Conservation (phyloP, 2,888 invertebrate species). For the Phanerotoma sp. region DNA sequence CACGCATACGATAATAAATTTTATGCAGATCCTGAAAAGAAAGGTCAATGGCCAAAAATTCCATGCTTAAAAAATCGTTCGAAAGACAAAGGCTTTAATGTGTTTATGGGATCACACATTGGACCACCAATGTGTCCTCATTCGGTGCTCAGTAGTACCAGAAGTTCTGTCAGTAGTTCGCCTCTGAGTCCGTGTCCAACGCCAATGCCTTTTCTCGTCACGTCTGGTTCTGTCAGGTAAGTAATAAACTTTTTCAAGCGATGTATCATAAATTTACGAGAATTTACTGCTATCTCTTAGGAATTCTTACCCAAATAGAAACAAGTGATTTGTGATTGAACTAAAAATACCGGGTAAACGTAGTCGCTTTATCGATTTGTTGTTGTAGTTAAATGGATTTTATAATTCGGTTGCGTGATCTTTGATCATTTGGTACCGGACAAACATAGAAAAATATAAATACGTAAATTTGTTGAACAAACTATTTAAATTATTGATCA, state of each 20-base stretch:
- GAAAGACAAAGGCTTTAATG: conserved; percentile 46
- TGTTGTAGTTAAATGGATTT: too few relatives aligned
- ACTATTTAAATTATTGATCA: too few relatives aligned
- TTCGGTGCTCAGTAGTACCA: conserved; percentile 69
- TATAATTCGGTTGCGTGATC: too few relatives aligned
- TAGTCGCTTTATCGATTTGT: too few relatives aligned
- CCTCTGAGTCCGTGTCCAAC: conserved; percentile 72
- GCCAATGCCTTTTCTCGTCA: conserved; percentile 74
- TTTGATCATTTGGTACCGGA: too few relatives aligned
- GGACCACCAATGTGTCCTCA: conserved; percentile 72
- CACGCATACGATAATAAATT: background rate
- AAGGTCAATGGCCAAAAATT: conserved; percentile 49
- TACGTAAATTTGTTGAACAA: too few relatives aligned
- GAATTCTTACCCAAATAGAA: too few relatives aligned
- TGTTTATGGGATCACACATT: conserved; percentile 52
- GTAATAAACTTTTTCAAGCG: background rate
- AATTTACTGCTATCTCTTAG: too few relatives aligned
- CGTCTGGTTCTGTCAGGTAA: conserved; percentile 72
- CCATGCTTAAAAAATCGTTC: conserved; percentile 47
- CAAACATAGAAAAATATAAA: too few relatives aligned
- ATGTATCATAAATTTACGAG: too few relatives aligned
- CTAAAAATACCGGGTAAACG: too few relatives aligned
- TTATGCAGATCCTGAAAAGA: conserved; percentile 41
- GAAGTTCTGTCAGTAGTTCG: conserved; percentile 66
- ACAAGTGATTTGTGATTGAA: too few relatives aligned